These are phyloP conservation scores for Eulemur albifrons DNA, from an alignment of 2,797 vertebrate species.

Conservation along the genomic window DNA sequence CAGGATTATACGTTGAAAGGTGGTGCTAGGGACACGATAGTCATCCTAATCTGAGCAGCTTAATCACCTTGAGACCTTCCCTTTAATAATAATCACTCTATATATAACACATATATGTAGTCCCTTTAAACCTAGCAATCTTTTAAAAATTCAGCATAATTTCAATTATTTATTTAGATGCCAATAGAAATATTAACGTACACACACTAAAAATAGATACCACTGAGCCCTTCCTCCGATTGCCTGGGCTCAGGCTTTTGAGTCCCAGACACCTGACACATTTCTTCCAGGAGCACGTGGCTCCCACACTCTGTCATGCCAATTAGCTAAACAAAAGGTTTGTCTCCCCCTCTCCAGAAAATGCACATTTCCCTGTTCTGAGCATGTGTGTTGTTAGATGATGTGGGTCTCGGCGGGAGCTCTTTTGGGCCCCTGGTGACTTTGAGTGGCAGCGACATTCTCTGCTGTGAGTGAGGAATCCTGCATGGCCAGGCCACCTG, in stretches of 20 bases:
- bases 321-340: slow-evolving; percentile 65
- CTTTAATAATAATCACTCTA: not conserved
- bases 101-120: not conserved
- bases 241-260: not conserved
- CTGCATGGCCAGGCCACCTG: slow-evolving; percentile 24
- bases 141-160: not conserved
- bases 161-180: not conserved
- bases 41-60: not conserved
- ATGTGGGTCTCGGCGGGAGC: not conserved
- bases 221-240: not conserved
- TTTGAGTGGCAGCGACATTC: slow-evolving; percentile 68
- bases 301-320: not conserved
- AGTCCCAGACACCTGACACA: not conserved
- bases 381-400: slow-evolving; percentile 40
- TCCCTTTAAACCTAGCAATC: not conserved
- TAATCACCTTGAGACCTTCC: not conserved
- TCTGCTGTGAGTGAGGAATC: slow-evolving; percentile 2
- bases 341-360: slow-evolving; percentile 52
- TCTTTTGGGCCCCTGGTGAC: slow-evolving; percentile 43
- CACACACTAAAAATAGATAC: not conserved
- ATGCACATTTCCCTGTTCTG: not conserved
- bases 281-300: not conserved
- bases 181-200: not conserved
- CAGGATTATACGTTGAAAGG: not conserved
- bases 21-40: not conserved